Percentiles rank a stretch among this genome's conserved stretches.
Conservation (phyloP, 1,140 invertebrate species). For the Drosophila tani region DNA sequence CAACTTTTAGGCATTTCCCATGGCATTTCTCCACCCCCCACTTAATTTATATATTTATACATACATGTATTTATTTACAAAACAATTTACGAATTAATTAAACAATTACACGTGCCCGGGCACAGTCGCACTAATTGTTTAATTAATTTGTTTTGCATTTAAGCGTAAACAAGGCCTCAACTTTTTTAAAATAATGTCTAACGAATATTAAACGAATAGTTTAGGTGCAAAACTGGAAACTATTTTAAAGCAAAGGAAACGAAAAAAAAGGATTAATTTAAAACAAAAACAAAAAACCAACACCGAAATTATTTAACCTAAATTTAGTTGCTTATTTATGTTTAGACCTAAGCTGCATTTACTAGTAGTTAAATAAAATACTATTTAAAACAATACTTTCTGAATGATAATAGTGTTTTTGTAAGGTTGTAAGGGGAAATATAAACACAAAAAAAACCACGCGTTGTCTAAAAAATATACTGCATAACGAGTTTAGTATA, state of each 20-base stretch:
- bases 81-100: constrained; percentile 83
- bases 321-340: constrained; percentile 82
- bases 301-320: constrained; percentile 54
- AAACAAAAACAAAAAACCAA: constrained; percentile 32
- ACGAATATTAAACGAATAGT: constrained; percentile 54
- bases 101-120: constrained; percentile 72
- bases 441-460: too few species aligned
- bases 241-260: constrained; percentile 35
- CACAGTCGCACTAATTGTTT: constrained; percentile 75
- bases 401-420: not conserved
- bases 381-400: constrained; percentile 38
- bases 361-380: constrained; percentile 79
- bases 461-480: too few species aligned
- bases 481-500: too few species aligned
- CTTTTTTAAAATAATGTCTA: constrained; percentile 59
- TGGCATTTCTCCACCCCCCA: constrained; percentile 56
- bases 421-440: not conserved
- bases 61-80: constrained; percentile 73
- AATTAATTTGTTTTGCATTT: constrained; percentile 84
- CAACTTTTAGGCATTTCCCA: constrained; percentile 69
- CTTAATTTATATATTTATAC: constrained; percentile 72
- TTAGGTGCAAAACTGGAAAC: constrained; percentile 60
- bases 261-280: constrained; percentile 52
- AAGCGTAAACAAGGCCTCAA: constrained; percentile 76
- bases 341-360: constrained; percentile 83